Conservation (phyloP, 2,888 invertebrate genomes). For the Phymatocera aterrima region DNA sequence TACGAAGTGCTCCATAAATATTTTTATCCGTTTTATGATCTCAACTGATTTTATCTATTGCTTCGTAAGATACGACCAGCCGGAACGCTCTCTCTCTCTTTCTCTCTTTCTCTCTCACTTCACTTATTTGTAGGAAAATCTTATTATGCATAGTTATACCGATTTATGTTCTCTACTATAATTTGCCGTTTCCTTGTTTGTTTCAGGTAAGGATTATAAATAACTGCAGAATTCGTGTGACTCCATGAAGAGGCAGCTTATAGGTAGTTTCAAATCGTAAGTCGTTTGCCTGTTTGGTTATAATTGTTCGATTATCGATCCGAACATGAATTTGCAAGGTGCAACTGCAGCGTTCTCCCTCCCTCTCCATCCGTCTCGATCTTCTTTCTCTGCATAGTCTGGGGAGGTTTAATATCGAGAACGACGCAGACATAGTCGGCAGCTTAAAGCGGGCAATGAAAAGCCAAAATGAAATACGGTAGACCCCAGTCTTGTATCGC, state of each 20-base stretch:
- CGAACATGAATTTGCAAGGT: not conserved
- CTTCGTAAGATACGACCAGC: not conserved
- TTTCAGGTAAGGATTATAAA: slow-evolving; percentile 22
- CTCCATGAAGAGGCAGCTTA: not conserved
- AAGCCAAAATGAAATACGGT: slow-evolving; percentile 38
- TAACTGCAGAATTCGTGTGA: not conserved
- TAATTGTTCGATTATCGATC: not conserved
- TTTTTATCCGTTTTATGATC: slow-evolving; percentile 28
- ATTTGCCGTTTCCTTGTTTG: slow-evolving; percentile 8
- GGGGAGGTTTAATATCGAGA: slow-evolving; percentile 33
- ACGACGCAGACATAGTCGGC: slow-evolving; percentile 21
- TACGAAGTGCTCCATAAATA: slow-evolving; percentile 30
- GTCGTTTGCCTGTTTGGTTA: not conserved
- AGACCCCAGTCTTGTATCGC: slow-evolving; percentile 6
- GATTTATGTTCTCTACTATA: not conserved
- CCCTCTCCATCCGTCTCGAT: not conserved
- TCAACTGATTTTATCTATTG: slow-evolving; percentile 36
- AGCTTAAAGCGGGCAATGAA: slow-evolving; percentile 32
- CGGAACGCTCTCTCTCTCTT: not conserved
- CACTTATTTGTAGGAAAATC: slow-evolving; percentile 10
- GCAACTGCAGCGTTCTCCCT: not conserved
- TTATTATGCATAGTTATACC: no score
- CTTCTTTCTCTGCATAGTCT: not conserved
- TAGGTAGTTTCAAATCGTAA: not conserved
- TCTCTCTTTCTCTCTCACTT: not conserved